Conservation (phyloP, 2,888 invertebrate species). For the Micoletzkya japonica region DNA sequence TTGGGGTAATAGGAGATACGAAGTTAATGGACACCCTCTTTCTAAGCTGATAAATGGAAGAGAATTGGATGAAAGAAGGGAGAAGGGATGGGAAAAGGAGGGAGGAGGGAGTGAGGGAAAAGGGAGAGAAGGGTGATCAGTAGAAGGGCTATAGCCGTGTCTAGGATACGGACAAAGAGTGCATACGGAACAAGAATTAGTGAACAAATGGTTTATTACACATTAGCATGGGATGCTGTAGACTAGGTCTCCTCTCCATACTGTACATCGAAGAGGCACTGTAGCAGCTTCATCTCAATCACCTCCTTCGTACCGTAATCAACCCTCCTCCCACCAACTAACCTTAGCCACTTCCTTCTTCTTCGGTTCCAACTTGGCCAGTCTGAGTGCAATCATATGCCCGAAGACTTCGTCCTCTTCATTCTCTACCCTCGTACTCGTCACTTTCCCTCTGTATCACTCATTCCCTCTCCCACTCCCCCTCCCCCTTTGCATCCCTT, state of each 20-base stretch:
- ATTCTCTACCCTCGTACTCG: too few relatives aligned
- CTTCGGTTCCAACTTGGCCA: slow-evolving; percentile 14
- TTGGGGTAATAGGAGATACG: too few relatives aligned
- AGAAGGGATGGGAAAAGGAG: neutral
- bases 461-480: too few relatives aligned
- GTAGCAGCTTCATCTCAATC: slow-evolving; percentile 20
- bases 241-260: neutral
- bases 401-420: slow-evolving; percentile 27
- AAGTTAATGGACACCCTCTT: too few relatives aligned
- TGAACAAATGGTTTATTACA: too few relatives aligned
- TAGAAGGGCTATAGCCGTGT: too few relatives aligned
- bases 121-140: too few relatives aligned
- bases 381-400: slow-evolving; percentile 25
- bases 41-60: slow-evolving; percentile 24
- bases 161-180: too few relatives aligned
- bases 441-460: too few relatives aligned
- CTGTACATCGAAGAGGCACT: slow-evolving; percentile 9
- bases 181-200: too few relatives aligned
- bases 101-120: neutral
- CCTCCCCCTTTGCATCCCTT: too few relatives aligned
- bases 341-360: slow-evolving; percentile 27
- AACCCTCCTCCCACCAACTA: neutral
- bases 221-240: too few relatives aligned
- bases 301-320: neutral
- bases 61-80: neutral